Base-by-base conservation (phyloP, 2,888 invertebrate genomes). In the Imbricaverruca yamaguchii region DNA sequence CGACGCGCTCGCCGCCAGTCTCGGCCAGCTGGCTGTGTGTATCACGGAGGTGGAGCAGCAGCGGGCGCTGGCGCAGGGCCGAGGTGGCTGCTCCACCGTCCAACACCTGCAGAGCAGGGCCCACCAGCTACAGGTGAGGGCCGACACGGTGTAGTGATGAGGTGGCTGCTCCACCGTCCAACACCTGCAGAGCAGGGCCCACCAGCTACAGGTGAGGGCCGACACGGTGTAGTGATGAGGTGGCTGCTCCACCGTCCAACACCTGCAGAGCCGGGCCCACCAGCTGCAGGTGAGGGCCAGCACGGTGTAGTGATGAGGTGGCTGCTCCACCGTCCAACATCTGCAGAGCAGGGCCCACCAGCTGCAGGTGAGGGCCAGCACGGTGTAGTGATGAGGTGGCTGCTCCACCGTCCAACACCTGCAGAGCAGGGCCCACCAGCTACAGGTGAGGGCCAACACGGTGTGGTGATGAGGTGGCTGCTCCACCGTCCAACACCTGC, bases 401-500 rank as follows among this genome's bases (percentile, higher is more conserved):
- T 92, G 55, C 90, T 4, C 94, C 80, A 96, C 82, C 92, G 94
- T 86, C 94, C 95, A 86, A 88, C 96, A 61, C 94, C 95, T 0
- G 90, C 91, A 81, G 96, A 95, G 86, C 89, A 95, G 82, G 92
- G 92, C 13, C 90, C 91, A 0, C 93, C 94, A 0, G 95, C 95
- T 86, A 93, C 93, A 85, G 94, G 94, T 87, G 92, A 93, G 59
- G 59, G 12, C 81, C 81, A 80, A 15, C 12, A 23, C 53, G 21
- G 53, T 18, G 15, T 12, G 12, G 25, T 25, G 11, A n/a, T n/a
- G n/a, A n/a, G n/a, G n/a, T n/a, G n/a, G 0, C 92, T 92, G 55
- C 90, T 4, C 94, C 80, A 96, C 82, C 92, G 94, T 86, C 94
- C 95, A 86, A 88, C 96, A 61, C 94, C 95, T 0, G 90, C 91